Percentiles rank a stretch among this genome's conserved stretches.
phyloP scores from a whole-genome alignment of 2,888 invertebrate genomes.

The Acronicta psi region DNA sequence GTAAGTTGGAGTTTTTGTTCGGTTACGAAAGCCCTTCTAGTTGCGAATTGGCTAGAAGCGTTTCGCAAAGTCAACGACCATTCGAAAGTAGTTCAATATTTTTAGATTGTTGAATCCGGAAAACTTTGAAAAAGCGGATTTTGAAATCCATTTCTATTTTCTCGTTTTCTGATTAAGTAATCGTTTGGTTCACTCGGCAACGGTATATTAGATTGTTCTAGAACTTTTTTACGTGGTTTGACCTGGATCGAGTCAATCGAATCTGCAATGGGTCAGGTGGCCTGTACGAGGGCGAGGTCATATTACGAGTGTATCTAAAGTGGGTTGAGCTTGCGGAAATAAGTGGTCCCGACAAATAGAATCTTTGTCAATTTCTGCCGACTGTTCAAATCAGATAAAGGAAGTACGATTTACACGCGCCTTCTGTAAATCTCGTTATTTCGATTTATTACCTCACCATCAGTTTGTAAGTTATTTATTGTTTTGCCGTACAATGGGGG shows the following conservation, averaged over 20 bases:
- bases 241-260: conserved; percentile 51
- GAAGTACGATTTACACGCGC: neutral
- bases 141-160: conserved; percentile 31
- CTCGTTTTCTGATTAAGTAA: conserved; percentile 24
- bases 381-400: neutral
- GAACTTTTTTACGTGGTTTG: conserved; percentile 38
- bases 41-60: conserved; percentile 34
- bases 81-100: conserved; percentile 43
- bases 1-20: conserved; percentile 34
- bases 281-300: conserved; percentile 43
- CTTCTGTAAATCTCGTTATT: neutral
- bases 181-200: conserved; percentile 23
- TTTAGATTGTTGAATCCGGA: conserved; percentile 32
- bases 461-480: conserved; percentile 24
- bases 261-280: conserved; percentile 48
- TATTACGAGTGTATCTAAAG: conserved; percentile 46
- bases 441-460: conserved; percentile 5
- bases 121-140: conserved; percentile 36
- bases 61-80: conserved; percentile 36
- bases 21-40: conserved; percentile 23
- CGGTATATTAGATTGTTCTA: conserved; percentile 31
- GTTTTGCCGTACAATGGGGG: conserved; percentile 26
- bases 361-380: conserved; percentile 22
- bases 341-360: conserved; percentile 39
- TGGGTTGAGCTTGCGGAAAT: conserved; percentile 43